Evolutionary conservation across 2,888 invertebrate genomes (phyloP), one percentile per base, ranked within the genome.

Genomic region (Meiosimyza decipiens): DNA sequence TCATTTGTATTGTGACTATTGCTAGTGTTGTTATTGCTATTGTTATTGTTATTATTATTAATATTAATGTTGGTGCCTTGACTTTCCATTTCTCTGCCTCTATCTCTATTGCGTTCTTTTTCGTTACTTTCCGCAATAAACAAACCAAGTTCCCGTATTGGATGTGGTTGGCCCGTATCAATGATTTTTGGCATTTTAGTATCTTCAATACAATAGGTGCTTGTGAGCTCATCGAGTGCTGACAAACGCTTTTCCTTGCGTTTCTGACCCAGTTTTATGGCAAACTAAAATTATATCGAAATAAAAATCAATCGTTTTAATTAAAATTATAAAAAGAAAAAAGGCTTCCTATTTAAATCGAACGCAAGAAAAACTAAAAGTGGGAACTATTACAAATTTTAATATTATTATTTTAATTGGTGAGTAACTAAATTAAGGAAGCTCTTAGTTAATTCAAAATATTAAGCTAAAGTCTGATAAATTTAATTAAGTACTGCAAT

Each of bases 251-350:
- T 90, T 81, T 89, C 88, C 85, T 89, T 90, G 80, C 88, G 89
- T 82, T 90, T 90, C 82, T 88, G 89, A 77, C 89, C 89, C 85
- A 89, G 84, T 86, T 90, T 90, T 81, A 90, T 89, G 83, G 89
- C 89, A 86, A 89, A 90, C 90, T 90, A 84, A 55, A 82, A 72
- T 72, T 73, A 28, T 40, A 52, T 76, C 71, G 63, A 68, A 71
- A 60, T 9, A 62, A 70, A 63, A 71, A 63, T 66, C 71, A 33
- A 60, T 49, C 16, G 51, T 68, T 40, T 28, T n/a, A 73, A 71
- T 40, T 40, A 28, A 64, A 63, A 57, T 60, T 67, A 63, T 6
- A 70, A 13, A 3, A 13, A 33, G 33, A 6, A 33, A 60, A 22
- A 22, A 22, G 2, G 22, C 6, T 63, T 64, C 12, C 9, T 9